Evolutionary conservation across 1,140 invertebrate species (phyloP), one percentile per base, ranked within the genome.

Genomic region (Dendrolimus kikuchii): DNA sequence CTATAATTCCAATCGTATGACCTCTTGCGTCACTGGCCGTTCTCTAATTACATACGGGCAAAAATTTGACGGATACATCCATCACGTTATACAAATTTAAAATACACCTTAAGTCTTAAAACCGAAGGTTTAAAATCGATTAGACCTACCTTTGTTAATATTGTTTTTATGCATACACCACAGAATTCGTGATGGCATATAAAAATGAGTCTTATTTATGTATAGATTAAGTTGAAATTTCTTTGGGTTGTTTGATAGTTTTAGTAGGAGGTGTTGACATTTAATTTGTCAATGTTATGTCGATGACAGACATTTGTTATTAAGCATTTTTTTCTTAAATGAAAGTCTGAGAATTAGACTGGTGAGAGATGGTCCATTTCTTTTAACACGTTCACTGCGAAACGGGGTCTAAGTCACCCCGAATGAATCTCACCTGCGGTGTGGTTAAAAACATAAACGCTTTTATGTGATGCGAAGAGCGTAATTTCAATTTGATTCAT

Each of bases 1-100:
- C 75, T 77, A 81, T 73, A 62, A 76, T 62, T 74, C 68, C 58
- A 68, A 76, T 77, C 74, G 76, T 73, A 79, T 79, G 78, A 79
- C 74, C 76, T 64, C 74, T 73, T 73, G 60, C 73, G 57, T 70
- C 72, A 74, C 68, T 53, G 62, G 56, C 43, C 60, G 56, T 62
- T 65, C 66, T 74, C 66, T 72, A 75, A 75, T 75, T 75, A 75
- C 62, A 66, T 54, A 62, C 57, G 59, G 59, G 64, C 72, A 68
- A 66, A 74, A 73, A 70, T 66, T 64, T 70, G 62, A 68, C 65
- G 55, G 62, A 53, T 61, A 64, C 65, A 40, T 61, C 64, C 60
- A 53, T 66, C 64, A 56, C 61, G 57, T 48, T 40, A 55, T 44
- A 47, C 38, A 9, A 8, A 10, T 9, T 37, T 5, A 45, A 5